These are phyloP conservation scores for Syrmaticus mikado DNA, from an alignment of 2,113 vertebrate genomes.

Conservation along the genomic window DNA sequence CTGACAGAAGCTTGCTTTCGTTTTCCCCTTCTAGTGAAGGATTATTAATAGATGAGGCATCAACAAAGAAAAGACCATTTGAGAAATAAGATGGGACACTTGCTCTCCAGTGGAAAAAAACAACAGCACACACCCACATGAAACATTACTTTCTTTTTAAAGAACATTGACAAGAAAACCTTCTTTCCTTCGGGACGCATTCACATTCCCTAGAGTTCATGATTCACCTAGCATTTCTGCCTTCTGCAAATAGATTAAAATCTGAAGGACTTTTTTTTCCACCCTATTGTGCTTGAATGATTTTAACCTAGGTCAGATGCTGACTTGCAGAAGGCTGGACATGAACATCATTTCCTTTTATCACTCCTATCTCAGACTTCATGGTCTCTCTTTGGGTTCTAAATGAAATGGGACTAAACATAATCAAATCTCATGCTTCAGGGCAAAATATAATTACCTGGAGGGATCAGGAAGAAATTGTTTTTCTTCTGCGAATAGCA, in stretches of 20 bases:
- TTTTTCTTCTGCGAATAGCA: not conserved
- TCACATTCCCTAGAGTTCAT: conserved; percentile 19
- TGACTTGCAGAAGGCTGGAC: conserved; percentile 49
- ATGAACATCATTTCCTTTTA: conserved; percentile 25
- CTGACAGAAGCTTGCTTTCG: conserved; percentile 55
- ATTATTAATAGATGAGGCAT: conserved; percentile 72
- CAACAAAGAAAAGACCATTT: conserved; percentile 65
- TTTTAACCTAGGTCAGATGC: conserved; percentile 46
- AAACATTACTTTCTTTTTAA: conserved; percentile 45
- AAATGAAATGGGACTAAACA: conserved; percentile 38
- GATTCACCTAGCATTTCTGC: conserved; percentile 39
- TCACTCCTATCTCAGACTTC: not conserved
- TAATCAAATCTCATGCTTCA: conserved; percentile 53
- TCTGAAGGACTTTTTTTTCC: not conserved
- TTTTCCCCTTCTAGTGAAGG: conserved; percentile 47
- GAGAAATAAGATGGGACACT: conserved; percentile 68
- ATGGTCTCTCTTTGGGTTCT: not conserved
- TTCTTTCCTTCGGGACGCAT: conserved; percentile 6
- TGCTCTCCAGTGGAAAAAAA: conserved; percentile 31
- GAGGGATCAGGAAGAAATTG: not conserved
- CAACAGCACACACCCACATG: conserved; percentile 39
- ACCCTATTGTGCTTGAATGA: not conserved
- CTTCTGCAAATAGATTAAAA: conserved; percentile 44
- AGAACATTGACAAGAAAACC: conserved; percentile 19
- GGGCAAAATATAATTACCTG: conserved; percentile 46